Base-by-base conservation (phyloP, 2,797 vertebrate genomes). In the Ibycter americanus region DNA sequence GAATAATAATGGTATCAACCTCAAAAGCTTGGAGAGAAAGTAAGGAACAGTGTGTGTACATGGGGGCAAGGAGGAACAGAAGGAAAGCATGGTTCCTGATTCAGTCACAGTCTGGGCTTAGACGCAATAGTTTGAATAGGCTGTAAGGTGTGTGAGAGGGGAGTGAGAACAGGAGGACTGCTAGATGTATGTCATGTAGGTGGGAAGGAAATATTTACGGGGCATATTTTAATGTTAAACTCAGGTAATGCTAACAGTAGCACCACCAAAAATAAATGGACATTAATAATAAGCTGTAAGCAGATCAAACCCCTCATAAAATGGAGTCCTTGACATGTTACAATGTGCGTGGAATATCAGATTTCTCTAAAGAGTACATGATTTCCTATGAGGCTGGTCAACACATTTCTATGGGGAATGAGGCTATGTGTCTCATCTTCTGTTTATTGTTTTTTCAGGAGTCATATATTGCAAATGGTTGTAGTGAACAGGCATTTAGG, bases 271-370 rank as follows among this genome's bases (percentile, higher is more conserved):
- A 87, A 15, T 18, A 55, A 84, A 52, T 8, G 9, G 12, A 5
- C 5, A 5, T 23, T 51, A 42, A 13, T 12, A 65, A 55, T 20
- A 67, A 76, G 1, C 29, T 77, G 26, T 38, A 72, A 83, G 26
- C 14, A 88, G 42, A 68, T 36, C 36, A 67, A 11, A 1, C 3
- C 0, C 19, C 12, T 14, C 0, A 1, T 44, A 29, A 27, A 2
- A 6, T 20, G 8, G 20, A 79, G 19, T 55, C 26, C 20, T 42
- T 1, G 3, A 3, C 23, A 25, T 6, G 17, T 54, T 32, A 34
- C 19, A 49, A 20, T 22, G 20, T 36, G 15, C 14, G 32, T 25
- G 27, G 67, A 51, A 14, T 44, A 14, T 12, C 22, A 56, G 15
- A 49, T 62, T 89, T 87, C 74, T 79, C 8, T 62, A 34, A 66